Evolutionary conservation across 2,797 vertebrate species (phyloP), one percentile per base, ranked within the genome.

Genomic region (Falco naumanni): DNA sequence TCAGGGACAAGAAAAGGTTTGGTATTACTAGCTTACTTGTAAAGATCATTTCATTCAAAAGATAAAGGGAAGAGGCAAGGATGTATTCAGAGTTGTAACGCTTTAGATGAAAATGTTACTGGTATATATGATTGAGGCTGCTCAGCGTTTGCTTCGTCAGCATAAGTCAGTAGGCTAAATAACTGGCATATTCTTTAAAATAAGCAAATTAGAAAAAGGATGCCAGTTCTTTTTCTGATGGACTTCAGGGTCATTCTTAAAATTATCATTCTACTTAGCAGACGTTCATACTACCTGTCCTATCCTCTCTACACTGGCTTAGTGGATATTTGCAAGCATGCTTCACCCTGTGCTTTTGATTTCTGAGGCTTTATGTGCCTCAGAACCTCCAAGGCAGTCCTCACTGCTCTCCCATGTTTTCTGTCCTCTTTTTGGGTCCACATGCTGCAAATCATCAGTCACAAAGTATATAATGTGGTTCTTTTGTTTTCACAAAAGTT

Each of bases 61-160:
- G n/a, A 16, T 72, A 81, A 78, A 82, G 12, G 15, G 26, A 81
- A 66, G 64, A 89, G 16, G 7, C 26, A 72, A 81, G 41, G 50
- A 57, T 14, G 3, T 47, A 22, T 50, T 86, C 22, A 53, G 43
- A 68, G 43, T 33, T 1, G 1, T 64, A 45, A 45, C 0, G 0
- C 18, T 90, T 84, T 71, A 64, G 37, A 64, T 68, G 5, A 45
- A 70, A 84, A 61, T 74, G 7, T 4, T 88, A 34, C 24, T 29
- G 45, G 11, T 80, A 10, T 9, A 4, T 8, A 3, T 37, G 37
- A 61, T 33, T 71, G 43, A 50, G 33, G 26, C 12, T 72, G 13
- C 68, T 92, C 10, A 53, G 31, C 1, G 1, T 60, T 91, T 78
- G 5, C 39, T 33, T 87, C 79, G 10, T 26, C n/a, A 41, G 37